Base-by-base conservation (phyloP, 2,888 invertebrate genomes). In the Drosophila demipolita region DNA sequence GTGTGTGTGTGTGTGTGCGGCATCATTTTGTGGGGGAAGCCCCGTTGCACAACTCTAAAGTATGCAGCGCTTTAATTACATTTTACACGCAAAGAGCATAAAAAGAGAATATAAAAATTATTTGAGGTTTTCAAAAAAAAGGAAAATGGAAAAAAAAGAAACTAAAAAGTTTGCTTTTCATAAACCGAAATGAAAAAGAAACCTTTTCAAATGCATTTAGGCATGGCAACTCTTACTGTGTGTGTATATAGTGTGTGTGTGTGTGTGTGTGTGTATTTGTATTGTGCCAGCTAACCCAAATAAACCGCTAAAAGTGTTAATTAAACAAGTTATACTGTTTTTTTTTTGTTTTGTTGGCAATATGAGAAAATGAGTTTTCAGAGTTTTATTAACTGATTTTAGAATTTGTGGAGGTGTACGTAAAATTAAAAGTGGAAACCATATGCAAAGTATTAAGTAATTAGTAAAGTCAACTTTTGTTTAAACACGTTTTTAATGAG, bases 291-390 rank as follows among this genome's bases (percentile, higher is more conserved):
- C 70, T 83, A 86, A 88, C 86, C 83, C 66, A 90, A 85, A 86
- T 82, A 90, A 73, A 64, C 64, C 63, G 73, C 66, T 75, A 72
- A 58, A 83, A 79, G 79, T 85, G 83, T 80, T 86, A 90, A 83
- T 90, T 86, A 82, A 90, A 82, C 71, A 71, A 85, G 80, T 82
- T 88, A 50, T 67, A 66, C 36, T 53, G 33, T 32, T 15, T 35
- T 35, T 40, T 15, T 32, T 8, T n/a, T n/a, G 6, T 3, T 23
- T 33, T 48, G 32, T 15, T 15, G 9, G 57, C 6, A 65, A 71
- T 60, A 29, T 52, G 23, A 26, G 45, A 11, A 59, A 80, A 58
- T 66, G 35, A 66, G 61, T 80, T 76, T 76, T 66, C 23, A 23
- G 50, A 45, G 55, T 12, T 40, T 62, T 66, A 17, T 38, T 7